phyloP scores from a whole-genome alignment of 2,113 vertebrate genomes.

The Paradisaea rubra region DNA sequence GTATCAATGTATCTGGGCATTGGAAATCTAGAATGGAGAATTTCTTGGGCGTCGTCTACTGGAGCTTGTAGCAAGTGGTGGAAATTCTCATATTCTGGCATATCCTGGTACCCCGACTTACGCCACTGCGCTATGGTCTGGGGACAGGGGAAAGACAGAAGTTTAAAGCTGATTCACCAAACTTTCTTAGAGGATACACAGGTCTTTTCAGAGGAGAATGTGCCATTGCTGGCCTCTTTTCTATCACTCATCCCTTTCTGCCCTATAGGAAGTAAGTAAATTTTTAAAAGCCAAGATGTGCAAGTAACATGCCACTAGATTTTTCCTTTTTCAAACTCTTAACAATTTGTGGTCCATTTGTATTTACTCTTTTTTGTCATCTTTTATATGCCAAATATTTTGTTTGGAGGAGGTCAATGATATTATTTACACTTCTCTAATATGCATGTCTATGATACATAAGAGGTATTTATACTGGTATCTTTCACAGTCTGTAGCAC shows the following conservation, averaged over 20 bases:
- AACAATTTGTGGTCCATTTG: neutral
- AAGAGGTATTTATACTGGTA: neutral
- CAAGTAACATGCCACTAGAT: neutral
- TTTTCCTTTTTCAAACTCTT: neutral
- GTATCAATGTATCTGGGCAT: conserved; percentile 98
- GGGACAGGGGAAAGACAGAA: conserved; percentile 43
- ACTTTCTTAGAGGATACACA: neutral
- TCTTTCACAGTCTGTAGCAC: neutral
- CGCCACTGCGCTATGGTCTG: conserved; percentile 96
- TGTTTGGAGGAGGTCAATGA: neutral
- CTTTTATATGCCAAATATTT: neutral
- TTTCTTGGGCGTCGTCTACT: conserved; percentile 92
- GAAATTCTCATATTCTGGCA: conserved; percentile 95
- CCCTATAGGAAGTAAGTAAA: neutral
- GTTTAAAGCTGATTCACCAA: neutral
- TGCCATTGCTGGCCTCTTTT: neutral
- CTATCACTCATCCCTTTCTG: neutral
- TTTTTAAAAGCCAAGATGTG: neutral
- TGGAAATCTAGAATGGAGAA: conserved; percentile 92
- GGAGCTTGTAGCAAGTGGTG: conserved; percentile 92
- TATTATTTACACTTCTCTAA: neutral
- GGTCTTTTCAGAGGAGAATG: neutral
- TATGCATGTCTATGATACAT: neutral
- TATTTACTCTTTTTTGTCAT: neutral
- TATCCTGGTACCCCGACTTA: conserved; percentile 93